These are phyloP conservation scores for Drosophila eohydei DNA, from an alignment of 2,888 invertebrate species.

Conservation along the genomic window DNA sequence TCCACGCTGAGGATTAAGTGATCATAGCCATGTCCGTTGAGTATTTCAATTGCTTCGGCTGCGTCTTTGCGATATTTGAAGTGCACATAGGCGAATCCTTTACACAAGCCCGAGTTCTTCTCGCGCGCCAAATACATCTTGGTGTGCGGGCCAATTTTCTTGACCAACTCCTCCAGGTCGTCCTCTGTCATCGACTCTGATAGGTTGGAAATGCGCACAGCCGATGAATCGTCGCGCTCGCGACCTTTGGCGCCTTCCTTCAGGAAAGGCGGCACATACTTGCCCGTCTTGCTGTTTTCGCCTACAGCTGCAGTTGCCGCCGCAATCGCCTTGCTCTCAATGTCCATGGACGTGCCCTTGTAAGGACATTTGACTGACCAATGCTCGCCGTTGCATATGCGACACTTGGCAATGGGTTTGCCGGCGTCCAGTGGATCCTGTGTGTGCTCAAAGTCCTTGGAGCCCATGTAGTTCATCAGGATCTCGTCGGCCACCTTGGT, in stretches of 20 bases:
- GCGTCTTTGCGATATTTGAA: constrained; percentile 96
- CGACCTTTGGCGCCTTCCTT: constrained; percentile 93
- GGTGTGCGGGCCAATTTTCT: constrained; percentile 95
- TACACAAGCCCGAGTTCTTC: constrained; percentile 92
- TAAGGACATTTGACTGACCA: constrained; percentile 99
- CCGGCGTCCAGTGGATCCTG: constrained; percentile 94
- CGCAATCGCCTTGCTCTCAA: constrained; percentile 86
- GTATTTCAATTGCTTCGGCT: constrained; percentile 93
- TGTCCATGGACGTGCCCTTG: constrained; percentile 93
- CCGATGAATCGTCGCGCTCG: constrained; percentile 92
- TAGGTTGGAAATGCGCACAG: constrained; percentile 98
- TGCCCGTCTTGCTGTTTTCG: constrained; percentile 84
- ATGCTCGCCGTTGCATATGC: constrained; percentile 97
- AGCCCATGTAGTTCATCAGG: constrained; percentile 95
- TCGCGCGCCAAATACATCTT: constrained; percentile 98
- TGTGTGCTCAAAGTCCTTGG: constrained; percentile 94
- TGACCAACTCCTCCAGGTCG: constrained; percentile 97
- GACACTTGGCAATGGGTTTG: constrained; percentile 91
- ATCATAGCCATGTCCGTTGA: constrained; percentile 98
- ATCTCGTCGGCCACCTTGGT: constrained; percentile 98
- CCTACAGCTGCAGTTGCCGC: constrained; percentile 67
- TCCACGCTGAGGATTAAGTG: constrained; percentile 98
- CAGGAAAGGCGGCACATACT: constrained; percentile 95
- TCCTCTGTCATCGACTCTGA: constrained; percentile 97
- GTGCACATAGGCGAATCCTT: constrained; percentile 99